Evolutionary conservation across 2,797 vertebrate species (phyloP).

Genomic region (Pelodytes ibericus): DNA sequence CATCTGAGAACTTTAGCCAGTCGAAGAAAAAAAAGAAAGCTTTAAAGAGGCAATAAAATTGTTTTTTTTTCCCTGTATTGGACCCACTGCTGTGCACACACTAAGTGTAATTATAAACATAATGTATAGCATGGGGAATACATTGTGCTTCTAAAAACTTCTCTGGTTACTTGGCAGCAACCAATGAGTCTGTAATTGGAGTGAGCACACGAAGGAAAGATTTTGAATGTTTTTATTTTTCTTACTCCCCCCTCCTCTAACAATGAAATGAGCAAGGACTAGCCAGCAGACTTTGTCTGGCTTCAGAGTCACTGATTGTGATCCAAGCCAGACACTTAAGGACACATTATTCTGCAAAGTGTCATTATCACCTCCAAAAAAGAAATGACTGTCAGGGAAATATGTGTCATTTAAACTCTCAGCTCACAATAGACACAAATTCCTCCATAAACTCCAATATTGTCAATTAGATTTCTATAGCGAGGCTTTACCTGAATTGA

Average conservation of each 20-base stretch:
- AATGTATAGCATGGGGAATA: slow-evolving; percentile 35
- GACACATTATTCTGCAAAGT: slow-evolving; percentile 39
- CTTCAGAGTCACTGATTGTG: slow-evolving; percentile 35
- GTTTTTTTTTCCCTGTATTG: slow-evolving; percentile 3
- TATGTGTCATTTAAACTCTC: slow-evolving; percentile 16
- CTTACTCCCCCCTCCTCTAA: not conserved
- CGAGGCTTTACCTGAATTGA: not conserved
- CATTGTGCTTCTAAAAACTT: slow-evolving; percentile 9
- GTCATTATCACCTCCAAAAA: slow-evolving; percentile 48
- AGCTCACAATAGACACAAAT: not conserved
- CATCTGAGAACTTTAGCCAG: not conserved
- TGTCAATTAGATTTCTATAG: not conserved
- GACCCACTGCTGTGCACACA: slow-evolving; percentile 6
- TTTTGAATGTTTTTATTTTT: not conserved
- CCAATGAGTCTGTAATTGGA: not conserved
- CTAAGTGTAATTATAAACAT: slow-evolving; percentile 41
- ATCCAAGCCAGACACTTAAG: slow-evolving; percentile 40
- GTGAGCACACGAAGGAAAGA: not conserved
- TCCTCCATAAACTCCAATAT: slow-evolving; percentile 1
- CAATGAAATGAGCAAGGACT: slow-evolving; percentile 4
- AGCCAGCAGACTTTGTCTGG: slow-evolving; percentile 24
- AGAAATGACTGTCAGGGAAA: slow-evolving; percentile 5
- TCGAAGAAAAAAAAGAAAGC: slow-evolving; percentile 32
- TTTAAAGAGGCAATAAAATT: slow-evolving; percentile 14
- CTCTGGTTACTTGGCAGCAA: slow-evolving; percentile 34